These are phyloP conservation scores for Heliothis subflexa DNA, from an alignment of 1,140 invertebrate genomes.

Conservation along the genomic window DNA sequence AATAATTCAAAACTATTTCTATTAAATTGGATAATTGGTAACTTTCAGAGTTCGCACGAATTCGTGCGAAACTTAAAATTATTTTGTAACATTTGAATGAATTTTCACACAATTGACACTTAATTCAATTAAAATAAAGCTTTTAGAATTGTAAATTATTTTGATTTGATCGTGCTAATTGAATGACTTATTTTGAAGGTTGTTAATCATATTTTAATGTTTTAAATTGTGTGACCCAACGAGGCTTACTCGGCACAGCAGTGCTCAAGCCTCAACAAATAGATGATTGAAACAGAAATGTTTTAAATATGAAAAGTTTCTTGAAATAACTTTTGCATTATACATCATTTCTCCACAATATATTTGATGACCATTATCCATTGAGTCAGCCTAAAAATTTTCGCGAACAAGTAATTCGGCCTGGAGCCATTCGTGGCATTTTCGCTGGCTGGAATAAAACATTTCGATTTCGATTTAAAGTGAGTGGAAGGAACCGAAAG, in stretches of 20 bases:
- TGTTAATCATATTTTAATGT: conserved; percentile 1
- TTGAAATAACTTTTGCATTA: not conserved
- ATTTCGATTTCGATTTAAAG: conserved; percentile 69
- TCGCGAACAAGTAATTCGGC: conserved; percentile 79
- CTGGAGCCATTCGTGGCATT: conserved; percentile 75
- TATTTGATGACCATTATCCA: conserved; percentile 73
- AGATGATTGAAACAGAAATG: too few relatives aligned
- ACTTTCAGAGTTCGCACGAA: conserved; percentile 33
- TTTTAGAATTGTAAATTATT: conserved; percentile 18
- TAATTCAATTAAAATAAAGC: conserved; percentile 36
- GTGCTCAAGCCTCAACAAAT: too few relatives aligned
- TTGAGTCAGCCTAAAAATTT: conserved; percentile 75
- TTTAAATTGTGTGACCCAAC: too few relatives aligned
- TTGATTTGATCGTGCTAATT: not conserved
- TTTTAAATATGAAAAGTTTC: not conserved
- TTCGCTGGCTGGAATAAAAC: conserved; percentile 78
- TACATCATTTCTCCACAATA: conserved; percentile 57
- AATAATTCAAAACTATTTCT: conserved; percentile 8
- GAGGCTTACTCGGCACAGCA: too few relatives aligned
- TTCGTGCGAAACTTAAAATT: conserved; percentile 26
- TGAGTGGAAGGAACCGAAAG: conserved; percentile 58
- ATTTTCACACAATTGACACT: conserved; percentile 23
- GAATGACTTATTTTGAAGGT: not conserved
- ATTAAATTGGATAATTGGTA: conserved; percentile 1
- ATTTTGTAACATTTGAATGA: conserved; percentile 38